Conservation (phyloP, 1,140 invertebrate species). For the Patella vulgata region DNA sequence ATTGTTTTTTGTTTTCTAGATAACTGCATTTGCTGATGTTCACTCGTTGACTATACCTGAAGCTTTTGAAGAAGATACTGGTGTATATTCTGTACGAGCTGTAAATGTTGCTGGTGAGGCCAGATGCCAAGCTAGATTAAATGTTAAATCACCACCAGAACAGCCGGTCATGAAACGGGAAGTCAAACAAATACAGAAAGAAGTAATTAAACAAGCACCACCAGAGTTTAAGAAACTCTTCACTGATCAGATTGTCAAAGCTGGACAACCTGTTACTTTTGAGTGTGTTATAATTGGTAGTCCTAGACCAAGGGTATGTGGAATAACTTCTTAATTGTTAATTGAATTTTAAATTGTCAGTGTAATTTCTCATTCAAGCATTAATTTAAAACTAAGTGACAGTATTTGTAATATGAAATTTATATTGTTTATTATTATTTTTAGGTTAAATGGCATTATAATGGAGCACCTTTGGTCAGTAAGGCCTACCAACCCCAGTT, state of each 20-base stretch:
- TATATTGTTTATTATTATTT: too few species aligned
- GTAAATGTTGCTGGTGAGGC: conserved; percentile 73
- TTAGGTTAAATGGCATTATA: conserved; percentile 79
- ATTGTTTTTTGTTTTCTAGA: conserved; percentile 76
- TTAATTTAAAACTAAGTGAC: too few species aligned
- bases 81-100: conserved; percentile 89
- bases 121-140: conserved; percentile 67
- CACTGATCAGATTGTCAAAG: conserved; percentile 60
- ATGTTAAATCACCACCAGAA: conserved; percentile 67
- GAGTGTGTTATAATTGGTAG: conserved; percentile 78
- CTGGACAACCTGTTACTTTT: conserved; percentile 74
- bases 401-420: not conserved
- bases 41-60: conserved; percentile 75
- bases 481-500: conserved; percentile 78
- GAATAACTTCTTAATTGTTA: too few species aligned
- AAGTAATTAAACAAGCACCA: conserved; percentile 50
- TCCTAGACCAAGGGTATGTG: conserved; percentile 77
- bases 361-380: too few species aligned
- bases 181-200: conserved; percentile 27
- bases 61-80: conserved; percentile 77
- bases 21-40: conserved; percentile 83
- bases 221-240: conserved; percentile 64
- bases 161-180: conserved; percentile 36
- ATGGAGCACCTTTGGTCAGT: conserved; percentile 76
- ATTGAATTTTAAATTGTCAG: too few species aligned